phyloP scores from a whole-genome alignment of 1,140 invertebrate species.

The Sesamia nonagrioides region DNA sequence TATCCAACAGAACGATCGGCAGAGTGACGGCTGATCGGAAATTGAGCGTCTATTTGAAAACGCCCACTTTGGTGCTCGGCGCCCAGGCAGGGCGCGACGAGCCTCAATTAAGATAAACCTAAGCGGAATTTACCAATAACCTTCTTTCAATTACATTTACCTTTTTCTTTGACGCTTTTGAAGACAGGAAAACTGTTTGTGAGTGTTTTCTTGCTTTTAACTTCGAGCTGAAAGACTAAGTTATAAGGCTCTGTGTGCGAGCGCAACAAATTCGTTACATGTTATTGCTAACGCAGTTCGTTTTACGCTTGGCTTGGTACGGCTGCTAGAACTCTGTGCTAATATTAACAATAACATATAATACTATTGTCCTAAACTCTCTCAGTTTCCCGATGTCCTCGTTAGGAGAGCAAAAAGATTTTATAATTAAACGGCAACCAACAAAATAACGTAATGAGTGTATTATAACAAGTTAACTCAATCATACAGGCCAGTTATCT shows the following conservation, averaged over 20 bases:
- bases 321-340: too few species aligned
- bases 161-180: conserved; percentile 8
- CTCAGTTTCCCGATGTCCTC: conserved; percentile 8
- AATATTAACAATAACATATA: background rate
- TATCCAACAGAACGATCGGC: conserved; percentile 37
- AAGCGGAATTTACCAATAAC: conserved; percentile 30
- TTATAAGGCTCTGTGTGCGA: too few species aligned
- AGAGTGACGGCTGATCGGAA: conserved; percentile 28
- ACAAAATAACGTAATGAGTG: conserved; percentile 25
- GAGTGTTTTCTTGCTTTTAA: background rate
- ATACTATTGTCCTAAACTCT: background rate
- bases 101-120: conserved; percentile 20
- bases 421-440: conserved; percentile 8
- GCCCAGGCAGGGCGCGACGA: background rate
- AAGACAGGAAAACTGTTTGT: conserved; percentile 6
- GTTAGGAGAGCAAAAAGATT: background rate
- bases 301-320: too few species aligned
- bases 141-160: conserved; percentile 4
- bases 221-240: background rate
- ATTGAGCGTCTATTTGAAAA: conserved; percentile 35
- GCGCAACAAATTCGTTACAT: too few species aligned
- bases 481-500: background rate
- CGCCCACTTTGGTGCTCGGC: background rate
- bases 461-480: conserved; percentile 16
- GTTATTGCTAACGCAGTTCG: too few species aligned